Evolutionary conservation across 2,797 vertebrate genomes (phyloP).

Genomic region (Crenichthys baileyi): DNA sequence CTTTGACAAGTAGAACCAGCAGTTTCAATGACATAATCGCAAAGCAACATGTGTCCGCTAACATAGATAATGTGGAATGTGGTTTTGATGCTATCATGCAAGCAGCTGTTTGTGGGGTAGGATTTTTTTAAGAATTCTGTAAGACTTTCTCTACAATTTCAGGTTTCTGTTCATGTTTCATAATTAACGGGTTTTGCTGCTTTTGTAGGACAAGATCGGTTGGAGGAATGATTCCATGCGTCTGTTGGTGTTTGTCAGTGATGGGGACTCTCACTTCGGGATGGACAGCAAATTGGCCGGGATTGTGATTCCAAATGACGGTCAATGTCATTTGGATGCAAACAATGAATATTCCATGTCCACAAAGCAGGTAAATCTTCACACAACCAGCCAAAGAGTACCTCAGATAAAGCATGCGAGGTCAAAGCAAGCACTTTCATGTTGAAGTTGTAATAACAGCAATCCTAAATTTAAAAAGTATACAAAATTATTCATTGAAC

Average conservation of each 20-base stretch:
- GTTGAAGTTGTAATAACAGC: background rate
- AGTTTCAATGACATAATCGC: conserved; percentile 93
- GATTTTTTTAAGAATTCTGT: conserved; percentile 3
- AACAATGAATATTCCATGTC: conserved; percentile 96
- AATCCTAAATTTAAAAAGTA: background rate
- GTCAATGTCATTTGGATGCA: conserved; percentile 92
- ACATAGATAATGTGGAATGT: conserved; percentile 90
- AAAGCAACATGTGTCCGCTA: conserved; percentile 89
- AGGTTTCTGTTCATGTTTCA: background rate
- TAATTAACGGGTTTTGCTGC: conserved; percentile 11
- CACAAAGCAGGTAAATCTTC: conserved; percentile 85
- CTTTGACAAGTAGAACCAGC: conserved; percentile 89
- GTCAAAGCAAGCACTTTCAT: background rate
- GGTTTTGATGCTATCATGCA: conserved; percentile 99
- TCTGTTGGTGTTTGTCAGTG: conserved; percentile 95
- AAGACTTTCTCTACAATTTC: background rate
- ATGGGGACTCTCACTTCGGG: conserved; percentile 96
- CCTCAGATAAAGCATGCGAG: background rate
- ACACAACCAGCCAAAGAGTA: background rate
- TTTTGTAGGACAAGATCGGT: conserved; percentile 92
- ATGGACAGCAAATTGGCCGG: conserved; percentile 99
- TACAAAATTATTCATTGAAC: background rate
- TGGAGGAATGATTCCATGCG: conserved; percentile 98
- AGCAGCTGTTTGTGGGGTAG: conserved; percentile 96
- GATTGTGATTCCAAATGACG: conserved; percentile 96